These are phyloP conservation scores for Notospermus geniculatus DNA, from an alignment of 1,140 invertebrate species.

Conservation along the genomic window DNA sequence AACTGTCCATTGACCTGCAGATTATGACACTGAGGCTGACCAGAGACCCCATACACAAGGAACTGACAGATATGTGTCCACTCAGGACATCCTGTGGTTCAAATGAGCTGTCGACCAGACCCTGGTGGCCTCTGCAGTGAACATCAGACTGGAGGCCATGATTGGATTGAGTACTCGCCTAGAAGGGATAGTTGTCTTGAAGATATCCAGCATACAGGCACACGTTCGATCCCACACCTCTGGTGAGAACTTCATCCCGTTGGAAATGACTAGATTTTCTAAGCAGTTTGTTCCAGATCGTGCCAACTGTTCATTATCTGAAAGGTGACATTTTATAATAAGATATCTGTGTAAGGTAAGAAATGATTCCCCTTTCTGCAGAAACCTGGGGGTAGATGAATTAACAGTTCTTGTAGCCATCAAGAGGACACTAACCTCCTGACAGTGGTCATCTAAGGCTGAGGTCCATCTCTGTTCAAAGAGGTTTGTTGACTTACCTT, in stretches of 20 bases:
- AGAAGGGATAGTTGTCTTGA: conserved; percentile 83
- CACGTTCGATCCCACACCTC: conserved; percentile 93
- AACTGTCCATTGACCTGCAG: neutral
- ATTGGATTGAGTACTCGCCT: no score
- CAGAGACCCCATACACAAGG: no score
- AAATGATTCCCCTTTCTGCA: no score
- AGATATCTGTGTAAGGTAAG: no score
- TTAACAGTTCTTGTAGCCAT: neutral
- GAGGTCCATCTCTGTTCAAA: neutral
- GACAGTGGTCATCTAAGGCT: neutral
- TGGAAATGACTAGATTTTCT: conserved; percentile 97
- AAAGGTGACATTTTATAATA: conserved; percentile 20
- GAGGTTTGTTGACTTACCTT: conserved; percentile 64
- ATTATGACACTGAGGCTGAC: no score
- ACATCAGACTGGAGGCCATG: no score
- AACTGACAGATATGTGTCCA: no score
- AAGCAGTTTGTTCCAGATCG: conserved; percentile 96
- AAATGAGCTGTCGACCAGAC: no score
- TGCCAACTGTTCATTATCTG: conserved; percentile 88
- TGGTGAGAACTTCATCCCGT: conserved; percentile 92
- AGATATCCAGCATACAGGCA: conserved; percentile 87
- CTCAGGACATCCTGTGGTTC: no score
- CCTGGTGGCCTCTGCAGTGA: no score
- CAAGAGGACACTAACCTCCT: no score
- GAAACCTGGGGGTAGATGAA: no score